Base-by-base conservation (phyloP, 1,140 invertebrate species). In the Aphis craccivora region DNA sequence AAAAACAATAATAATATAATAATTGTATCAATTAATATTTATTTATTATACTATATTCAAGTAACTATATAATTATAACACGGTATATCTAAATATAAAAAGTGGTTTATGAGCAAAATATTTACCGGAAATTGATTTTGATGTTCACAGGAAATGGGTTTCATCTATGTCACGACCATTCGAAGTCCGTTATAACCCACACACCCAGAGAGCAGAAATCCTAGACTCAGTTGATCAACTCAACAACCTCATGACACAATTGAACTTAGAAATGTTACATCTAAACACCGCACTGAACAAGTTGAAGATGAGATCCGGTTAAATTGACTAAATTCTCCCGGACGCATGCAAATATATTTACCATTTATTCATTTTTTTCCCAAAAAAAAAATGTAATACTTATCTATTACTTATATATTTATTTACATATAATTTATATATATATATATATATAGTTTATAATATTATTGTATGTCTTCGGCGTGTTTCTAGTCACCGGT, bases 151-250 rank as follows among this genome's bases (percentile, higher is more conserved):
- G 95, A 97, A 97, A 95, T 99, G 98, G 98, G 98, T 98, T 25
- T 96, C 97, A 35, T 97, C 96, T 94, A 98, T 98, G 97, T 97
- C 97, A 92, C 96, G 98, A 95, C 97, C 98, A 7, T 99, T 99
- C 96, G 98, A 99, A 95, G 98, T 99, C 51, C 97, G 98, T 90
- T 99, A 98, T 96, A 99, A 99, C 95, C 98, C 99, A 3, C 98
- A 99, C 96, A 99, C 99, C 25, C 98, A 99, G 95, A 97, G 97
- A 40, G 97, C 99, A 18, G 98, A 99, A 95, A 97, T 99, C 5
- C 96, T 99, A 45, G 98, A 99, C 95, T 97, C 97, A 51, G 97
- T 98, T 0, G 97, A 98, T 94, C 97, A 97, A 95, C 95, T 99
- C 94, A 97, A 98, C 94, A 97, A 96, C 53, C 95, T 98, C 94